Evolutionary conservation across 2,888 invertebrate species (phyloP), one percentile per base, ranked within the genome.

Genomic region (Aporophyla nigra): DNA sequence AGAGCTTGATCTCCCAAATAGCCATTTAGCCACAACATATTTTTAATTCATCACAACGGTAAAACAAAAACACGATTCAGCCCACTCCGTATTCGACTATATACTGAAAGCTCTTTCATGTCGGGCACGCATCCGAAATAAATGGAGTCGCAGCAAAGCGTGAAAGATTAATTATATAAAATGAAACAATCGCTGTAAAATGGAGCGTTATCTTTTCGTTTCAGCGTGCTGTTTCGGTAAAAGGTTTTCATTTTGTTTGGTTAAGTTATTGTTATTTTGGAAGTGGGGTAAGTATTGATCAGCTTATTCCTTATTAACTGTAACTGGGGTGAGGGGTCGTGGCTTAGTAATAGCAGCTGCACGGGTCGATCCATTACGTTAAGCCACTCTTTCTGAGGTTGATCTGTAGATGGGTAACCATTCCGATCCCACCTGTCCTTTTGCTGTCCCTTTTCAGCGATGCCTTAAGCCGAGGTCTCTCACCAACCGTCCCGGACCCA

Each of bases 81-180:
- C 56, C 75, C 56, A 69, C 66, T 82, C 33, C 27, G 46, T 53
- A 58, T 78, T 51, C n/a, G n/a, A 51, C 40, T 70, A 16, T 59
- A 62, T 53, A 27, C 27, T 84, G 58, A 82, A 83, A 82, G 82
- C 84, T 24, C 84, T 82, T 82, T 82, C 80, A 66, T 82, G 84
- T 82, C 49, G 6, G 16, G n/a, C 56, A 61, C 46, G 68, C 54
- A 61, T 66, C 56, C 61, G 61, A 69, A 81, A 82, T 69, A 75
- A 75, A 82, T 80, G 75, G 71, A 80, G 65, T 71, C 68, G 46
- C 63, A 56, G 61, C n/a, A 74, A 79, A 62, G 71, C 75, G 71
- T 84, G 59, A 75, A 80, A 80, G 82, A 84, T 84, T 84, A 82
- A 82, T 82, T 84, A 75, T 80, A 83, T 70, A 27, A 79, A 83